Conservation (phyloP, 2,797 vertebrate species). For the Buceros bicornis region DNA sequence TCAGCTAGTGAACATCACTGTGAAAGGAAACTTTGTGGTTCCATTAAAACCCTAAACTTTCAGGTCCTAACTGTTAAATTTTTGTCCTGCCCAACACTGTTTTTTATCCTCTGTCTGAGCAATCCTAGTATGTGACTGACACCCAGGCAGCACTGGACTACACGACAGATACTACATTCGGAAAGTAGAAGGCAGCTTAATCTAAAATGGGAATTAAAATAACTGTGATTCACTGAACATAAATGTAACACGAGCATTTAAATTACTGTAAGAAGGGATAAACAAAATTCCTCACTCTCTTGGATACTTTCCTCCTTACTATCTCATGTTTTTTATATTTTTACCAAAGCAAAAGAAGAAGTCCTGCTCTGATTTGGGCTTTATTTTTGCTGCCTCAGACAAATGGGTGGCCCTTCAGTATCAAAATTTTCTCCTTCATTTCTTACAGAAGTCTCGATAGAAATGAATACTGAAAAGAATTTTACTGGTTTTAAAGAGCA, state of each 20-base stretch:
- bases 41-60: background rate
- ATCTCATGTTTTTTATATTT: background rate
- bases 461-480: background rate
- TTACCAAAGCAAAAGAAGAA: background rate
- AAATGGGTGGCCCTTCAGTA: background rate
- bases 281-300: background rate
- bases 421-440: background rate
- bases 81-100: rapidly evolving
- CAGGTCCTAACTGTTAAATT: background rate
- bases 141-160: background rate
- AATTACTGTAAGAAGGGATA: background rate
- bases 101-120: background rate
- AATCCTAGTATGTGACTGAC: background rate
- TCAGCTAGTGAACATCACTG: background rate
- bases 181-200: background rate
- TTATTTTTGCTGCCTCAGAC: background rate
- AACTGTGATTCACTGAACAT: background rate
- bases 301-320: background rate
- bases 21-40: background rate
- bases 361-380: background rate
- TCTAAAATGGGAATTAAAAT: background rate
- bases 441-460: background rate
- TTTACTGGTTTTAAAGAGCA: background rate
- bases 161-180: background rate
- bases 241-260: background rate